Evolutionary conservation across 2,888 invertebrate genomes (phyloP).

Genomic region (Pelosia muscerda): DNA sequence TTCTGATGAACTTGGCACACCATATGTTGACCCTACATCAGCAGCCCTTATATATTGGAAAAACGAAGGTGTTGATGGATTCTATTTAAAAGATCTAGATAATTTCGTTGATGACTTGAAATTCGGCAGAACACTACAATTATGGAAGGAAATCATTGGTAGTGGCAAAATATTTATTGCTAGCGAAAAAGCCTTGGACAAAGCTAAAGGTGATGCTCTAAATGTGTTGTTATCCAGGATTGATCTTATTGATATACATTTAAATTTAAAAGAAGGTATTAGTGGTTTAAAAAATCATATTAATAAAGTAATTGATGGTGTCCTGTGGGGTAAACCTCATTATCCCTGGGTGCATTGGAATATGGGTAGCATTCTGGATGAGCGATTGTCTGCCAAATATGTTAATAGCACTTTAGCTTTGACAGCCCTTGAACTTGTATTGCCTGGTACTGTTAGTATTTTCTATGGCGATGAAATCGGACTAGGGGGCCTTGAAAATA

Average conservation of each 20-base stretch:
- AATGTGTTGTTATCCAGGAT: slow-evolving; percentile 89
- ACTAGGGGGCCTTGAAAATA: slow-evolving; percentile 86
- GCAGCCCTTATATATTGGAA: slow-evolving; percentile 75
- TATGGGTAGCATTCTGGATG: slow-evolving; percentile 88
- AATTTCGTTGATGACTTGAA: slow-evolving; percentile 87
- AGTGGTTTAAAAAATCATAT: slow-evolving; percentile 87
- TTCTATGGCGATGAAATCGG: slow-evolving; percentile 98
- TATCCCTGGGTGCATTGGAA: slow-evolving; percentile 94
- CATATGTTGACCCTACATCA: slow-evolving; percentile 70
- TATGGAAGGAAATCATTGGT: slow-evolving; percentile 91
- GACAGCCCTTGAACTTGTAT: slow-evolving; percentile 91
- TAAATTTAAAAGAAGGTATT: slow-evolving; percentile 87
- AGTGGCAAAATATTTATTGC: slow-evolving; percentile 89
- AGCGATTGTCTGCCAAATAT: slow-evolving; percentile 86
- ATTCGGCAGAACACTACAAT: slow-evolving; percentile 86
- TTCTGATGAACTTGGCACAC: slow-evolving; percentile 78
- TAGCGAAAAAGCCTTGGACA: slow-evolving; percentile 85
- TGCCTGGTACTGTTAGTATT: slow-evolving; percentile 95
- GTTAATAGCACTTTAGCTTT: slow-evolving; percentile 90
- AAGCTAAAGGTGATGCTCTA: slow-evolving; percentile 77
- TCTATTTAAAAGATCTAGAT: slow-evolving; percentile 94
- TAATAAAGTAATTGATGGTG: slow-evolving; percentile 84
- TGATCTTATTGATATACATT: slow-evolving; percentile 90
- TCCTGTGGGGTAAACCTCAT: slow-evolving; percentile 88
- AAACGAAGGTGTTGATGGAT: slow-evolving; percentile 94